These are phyloP conservation scores for Trichechus manatus DNA, from an alignment of 2,113 vertebrate genomes.

Conservation along the genomic window DNA sequence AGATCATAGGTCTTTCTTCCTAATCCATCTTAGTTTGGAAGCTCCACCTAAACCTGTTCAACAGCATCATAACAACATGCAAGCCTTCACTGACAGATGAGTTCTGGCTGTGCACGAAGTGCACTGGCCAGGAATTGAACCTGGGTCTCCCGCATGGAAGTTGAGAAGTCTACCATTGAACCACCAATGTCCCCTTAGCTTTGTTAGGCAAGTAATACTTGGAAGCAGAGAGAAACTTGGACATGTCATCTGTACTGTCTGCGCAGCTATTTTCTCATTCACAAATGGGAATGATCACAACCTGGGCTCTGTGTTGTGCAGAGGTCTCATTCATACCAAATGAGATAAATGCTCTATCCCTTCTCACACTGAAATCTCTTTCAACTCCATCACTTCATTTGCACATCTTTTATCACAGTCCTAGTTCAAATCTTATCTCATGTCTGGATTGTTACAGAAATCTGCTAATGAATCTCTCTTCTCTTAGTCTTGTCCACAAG, in stretches of 20 bases:
- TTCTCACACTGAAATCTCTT: not conserved
- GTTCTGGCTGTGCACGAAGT: not conserved
- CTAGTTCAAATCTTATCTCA: not conserved
- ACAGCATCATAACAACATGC: not conserved
- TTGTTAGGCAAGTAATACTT: not conserved
- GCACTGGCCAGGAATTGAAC: not conserved
- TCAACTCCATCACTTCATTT: not conserved
- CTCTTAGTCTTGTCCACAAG: not conserved
- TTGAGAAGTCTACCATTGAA: not conserved
- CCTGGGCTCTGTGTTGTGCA: rapidly evolving
- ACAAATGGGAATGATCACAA: not conserved
- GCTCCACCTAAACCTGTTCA: not conserved
- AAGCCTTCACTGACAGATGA: not conserved
- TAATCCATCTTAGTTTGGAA: not conserved
- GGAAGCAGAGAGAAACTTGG: not conserved
- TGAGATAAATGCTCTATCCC: not conserved
- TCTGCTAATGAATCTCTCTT: not conserved
- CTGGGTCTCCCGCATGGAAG: not conserved
- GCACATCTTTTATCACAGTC: not conserved
- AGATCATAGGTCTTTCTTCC: not conserved
- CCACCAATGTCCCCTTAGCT: not conserved
- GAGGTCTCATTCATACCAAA: not conserved
- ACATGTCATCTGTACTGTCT: not conserved
- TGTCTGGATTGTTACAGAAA: not conserved
- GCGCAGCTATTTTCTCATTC: not conserved